Evolutionary conservation across 2,888 invertebrate genomes (phyloP).

Genomic region (Pimpla rufipes): DNA sequence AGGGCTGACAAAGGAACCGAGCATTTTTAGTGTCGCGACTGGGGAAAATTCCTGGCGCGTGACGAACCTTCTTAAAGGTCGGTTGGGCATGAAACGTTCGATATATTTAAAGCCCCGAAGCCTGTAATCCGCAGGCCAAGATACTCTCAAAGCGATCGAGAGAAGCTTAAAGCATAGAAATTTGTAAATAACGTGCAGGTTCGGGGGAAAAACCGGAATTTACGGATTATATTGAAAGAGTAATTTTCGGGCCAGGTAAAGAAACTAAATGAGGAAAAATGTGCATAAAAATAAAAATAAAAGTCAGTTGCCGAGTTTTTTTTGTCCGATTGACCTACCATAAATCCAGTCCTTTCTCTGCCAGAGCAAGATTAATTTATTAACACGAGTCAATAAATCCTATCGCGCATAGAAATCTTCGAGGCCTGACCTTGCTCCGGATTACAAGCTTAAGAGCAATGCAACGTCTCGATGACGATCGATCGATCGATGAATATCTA

Average conservation of each 20-base stretch:
- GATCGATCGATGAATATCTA: constrained; percentile 13
- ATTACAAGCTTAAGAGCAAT: background rate
- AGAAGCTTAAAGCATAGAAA: too few species aligned
- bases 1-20: constrained; percentile 5
- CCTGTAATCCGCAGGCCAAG: background rate
- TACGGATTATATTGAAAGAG: background rate
- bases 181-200: background rate
- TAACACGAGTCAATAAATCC: constrained; percentile 9
- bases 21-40: constrained; percentile 1
- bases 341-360: background rate
- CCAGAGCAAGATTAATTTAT: background rate
- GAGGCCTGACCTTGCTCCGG: constrained; percentile 24
- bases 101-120: constrained; percentile 16
- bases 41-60: constrained; percentile 25
- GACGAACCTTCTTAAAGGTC: constrained; percentile 28
- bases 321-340: background rate
- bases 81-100: background rate
- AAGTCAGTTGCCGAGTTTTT: too few species aligned
- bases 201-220: background rate
- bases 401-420: constrained; percentile 10
- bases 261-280: background rate
- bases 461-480: constrained; percentile 1
- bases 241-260: background rate
- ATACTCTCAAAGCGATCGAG: background rate
- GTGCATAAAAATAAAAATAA: background rate